Conservation (phyloP, 2,888 invertebrate species). For the Trichogramma evanescens region DNA sequence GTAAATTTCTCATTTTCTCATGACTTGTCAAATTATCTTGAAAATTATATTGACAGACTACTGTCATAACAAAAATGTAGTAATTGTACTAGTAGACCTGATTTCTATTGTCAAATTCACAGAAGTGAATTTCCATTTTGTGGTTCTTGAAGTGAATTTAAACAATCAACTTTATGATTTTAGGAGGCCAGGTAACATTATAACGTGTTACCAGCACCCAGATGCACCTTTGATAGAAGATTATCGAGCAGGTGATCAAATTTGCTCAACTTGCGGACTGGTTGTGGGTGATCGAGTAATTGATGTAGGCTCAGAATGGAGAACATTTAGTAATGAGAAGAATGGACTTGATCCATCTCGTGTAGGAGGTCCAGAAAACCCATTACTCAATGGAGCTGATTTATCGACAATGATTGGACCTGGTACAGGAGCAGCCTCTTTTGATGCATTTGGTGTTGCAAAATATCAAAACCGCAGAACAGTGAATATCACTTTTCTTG, state of each 20-base stretch:
- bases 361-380: slow-evolving; percentile 99
- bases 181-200: too few relatives aligned
- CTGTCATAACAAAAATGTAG: too few relatives aligned
- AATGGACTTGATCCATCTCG: slow-evolving; percentile 95
- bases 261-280: slow-evolving; percentile 98
- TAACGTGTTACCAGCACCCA: slow-evolving; percentile 70
- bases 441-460: slow-evolving; percentile 72
- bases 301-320: slow-evolving; percentile 99
- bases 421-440: slow-evolving; percentile 67
- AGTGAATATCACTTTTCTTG: slow-evolving; percentile 40
- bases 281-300: slow-evolving; percentile 99
- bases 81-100: too few relatives aligned
- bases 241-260: slow-evolving; percentile 96
- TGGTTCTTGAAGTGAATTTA: too few relatives aligned
- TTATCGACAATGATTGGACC: slow-evolving; percentile 91
- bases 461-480: slow-evolving; percentile 61
- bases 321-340: slow-evolving; percentile 98
- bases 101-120: too few relatives aligned
- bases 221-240: slow-evolving; percentile 95
- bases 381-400: slow-evolving; percentile 89
- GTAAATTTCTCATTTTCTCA: too few relatives aligned
- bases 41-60: too few relatives aligned
- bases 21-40: too few relatives aligned
- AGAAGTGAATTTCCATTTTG: too few relatives aligned
- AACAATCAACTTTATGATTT: too few relatives aligned